Evolutionary conservation across 2,113 vertebrate genomes (phyloP), one percentile per base, ranked within the genome.

Genomic region (Lophotis ruficrista): DNA sequence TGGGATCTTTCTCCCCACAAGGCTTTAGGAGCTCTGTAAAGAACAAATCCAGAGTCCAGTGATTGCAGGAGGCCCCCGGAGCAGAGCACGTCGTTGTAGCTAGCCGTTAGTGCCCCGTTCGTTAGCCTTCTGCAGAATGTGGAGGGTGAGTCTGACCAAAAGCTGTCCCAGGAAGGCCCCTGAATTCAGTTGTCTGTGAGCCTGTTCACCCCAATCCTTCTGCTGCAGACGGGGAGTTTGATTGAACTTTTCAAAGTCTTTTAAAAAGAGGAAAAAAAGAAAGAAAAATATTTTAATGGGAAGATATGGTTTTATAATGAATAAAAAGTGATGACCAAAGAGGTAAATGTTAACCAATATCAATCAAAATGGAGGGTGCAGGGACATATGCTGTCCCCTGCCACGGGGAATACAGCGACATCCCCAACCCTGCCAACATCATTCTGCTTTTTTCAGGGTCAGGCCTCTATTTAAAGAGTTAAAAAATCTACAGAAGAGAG

Each of bases 351-450:
- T 86, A 77, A 64, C 13, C 76, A 10, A 16, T 68, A 43, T 54
- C 82, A 43, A 43, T 6, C 41, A 43, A 43, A 43, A 43, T 43
- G 56, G 38, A 14, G 45, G 76, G 53, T 38, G 10, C 41, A 13
- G 0, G 22, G 6, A 3, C 6, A 23, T 9, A 4, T 4, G 0
- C 24, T 7, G 47, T 27, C 8, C 16, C 50, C 47, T 30, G 35
- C 28, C 24, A 7, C 6, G 0, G 14, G 48, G 57, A 33, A 0
- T 57, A 23, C 2, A 0, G 38, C 4, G 24, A 10, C 33, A 28
- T 35, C 35, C 65, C 25, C 69, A 24, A 3, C 25, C 35, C 3
- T 0, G 1, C 37, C 72, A 64, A 1, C 43, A 17, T 27, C n/a
- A 1, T 17, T 47, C 60, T 58, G 37, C n/a, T 43, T 31, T 51